Conservation (phyloP, 1,140 invertebrate species). For the Archivesica marissinica region DNA sequence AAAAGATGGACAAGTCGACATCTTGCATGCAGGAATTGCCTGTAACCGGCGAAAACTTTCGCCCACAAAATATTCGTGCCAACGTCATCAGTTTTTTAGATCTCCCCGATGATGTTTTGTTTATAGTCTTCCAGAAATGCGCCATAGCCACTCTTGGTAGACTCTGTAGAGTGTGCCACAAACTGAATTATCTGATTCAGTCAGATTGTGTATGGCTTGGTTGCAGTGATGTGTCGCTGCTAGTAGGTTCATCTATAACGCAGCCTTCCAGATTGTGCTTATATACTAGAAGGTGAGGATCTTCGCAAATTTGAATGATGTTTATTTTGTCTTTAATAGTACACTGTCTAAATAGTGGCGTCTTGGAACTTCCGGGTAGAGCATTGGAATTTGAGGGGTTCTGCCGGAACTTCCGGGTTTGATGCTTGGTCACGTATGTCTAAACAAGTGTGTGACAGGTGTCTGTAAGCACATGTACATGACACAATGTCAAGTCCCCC, state of each 20-base stretch:
- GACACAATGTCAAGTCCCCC: too few species aligned
- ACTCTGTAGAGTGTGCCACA: constrained; percentile 67
- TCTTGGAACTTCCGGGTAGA: too few species aligned
- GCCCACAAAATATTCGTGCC: not conserved
- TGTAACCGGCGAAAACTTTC: not conserved
- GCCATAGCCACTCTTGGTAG: constrained; percentile 66
- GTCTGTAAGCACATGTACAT: too few species aligned
- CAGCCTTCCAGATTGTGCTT: too few species aligned
- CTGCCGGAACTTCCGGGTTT: too few species aligned
- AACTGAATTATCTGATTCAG: constrained; percentile 65
- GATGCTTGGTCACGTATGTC: too few species aligned
- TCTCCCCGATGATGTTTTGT: constrained; percentile 76
- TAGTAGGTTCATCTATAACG: not conserved
- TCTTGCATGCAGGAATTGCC: not conserved
- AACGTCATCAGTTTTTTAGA: not conserved
- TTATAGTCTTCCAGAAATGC: constrained; percentile 70
- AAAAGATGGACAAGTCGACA: not conserved
- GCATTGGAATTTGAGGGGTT: too few species aligned
- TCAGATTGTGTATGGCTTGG: constrained; percentile 71
- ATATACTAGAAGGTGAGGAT: too few species aligned
- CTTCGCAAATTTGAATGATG: too few species aligned
- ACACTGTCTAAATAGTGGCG: too few species aligned
- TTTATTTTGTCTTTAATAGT: too few species aligned
- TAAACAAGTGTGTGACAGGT: too few species aligned
- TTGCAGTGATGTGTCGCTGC: not conserved